Percentiles rank a stretch among this genome's conserved stretches.
phyloP scores from a whole-genome alignment of 2,113 vertebrate species.

The Antechinus flavipes region DNA sequence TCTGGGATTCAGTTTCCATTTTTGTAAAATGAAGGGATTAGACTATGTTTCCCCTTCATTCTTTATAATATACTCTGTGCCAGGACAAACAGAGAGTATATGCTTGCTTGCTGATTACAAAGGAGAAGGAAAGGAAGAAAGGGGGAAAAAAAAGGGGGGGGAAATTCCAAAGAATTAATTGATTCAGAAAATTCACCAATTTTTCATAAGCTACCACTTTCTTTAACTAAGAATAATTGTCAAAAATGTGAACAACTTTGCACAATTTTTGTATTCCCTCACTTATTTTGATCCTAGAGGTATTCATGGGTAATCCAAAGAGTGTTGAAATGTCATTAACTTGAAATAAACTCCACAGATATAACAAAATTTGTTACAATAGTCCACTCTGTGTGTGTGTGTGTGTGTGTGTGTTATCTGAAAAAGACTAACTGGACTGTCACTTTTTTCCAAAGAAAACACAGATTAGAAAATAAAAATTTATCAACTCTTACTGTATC shows the following conservation, averaged over 20 bases:
- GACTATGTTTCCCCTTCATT: not conserved
- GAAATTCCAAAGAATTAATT: not conserved
- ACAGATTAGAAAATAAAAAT: not conserved
- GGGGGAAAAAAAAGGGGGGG: too few species aligned
- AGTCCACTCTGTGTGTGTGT: not conserved
- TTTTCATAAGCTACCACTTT: not conserved
- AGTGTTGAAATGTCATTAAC: not conserved
- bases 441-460: not conserved
- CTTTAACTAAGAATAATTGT: not conserved
- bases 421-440: not conserved
- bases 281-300: not conserved
- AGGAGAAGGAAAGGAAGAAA: not conserved
- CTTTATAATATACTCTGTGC: not conserved
- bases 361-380: not conserved
- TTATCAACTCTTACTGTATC: slow-evolving; percentile 86
- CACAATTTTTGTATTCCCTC: not conserved
- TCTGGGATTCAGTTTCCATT: not conserved
- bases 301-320: not conserved
- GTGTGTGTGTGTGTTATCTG: not conserved
- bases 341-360: not conserved
- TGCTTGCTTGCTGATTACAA: not conserved
- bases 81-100: not conserved
- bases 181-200: not conserved
- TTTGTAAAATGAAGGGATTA: not conserved
- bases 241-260: not conserved